These are phyloP conservation scores for Morphnarchus princeps DNA, from an alignment of 2,113 vertebrate species.

Conservation along the genomic window DNA sequence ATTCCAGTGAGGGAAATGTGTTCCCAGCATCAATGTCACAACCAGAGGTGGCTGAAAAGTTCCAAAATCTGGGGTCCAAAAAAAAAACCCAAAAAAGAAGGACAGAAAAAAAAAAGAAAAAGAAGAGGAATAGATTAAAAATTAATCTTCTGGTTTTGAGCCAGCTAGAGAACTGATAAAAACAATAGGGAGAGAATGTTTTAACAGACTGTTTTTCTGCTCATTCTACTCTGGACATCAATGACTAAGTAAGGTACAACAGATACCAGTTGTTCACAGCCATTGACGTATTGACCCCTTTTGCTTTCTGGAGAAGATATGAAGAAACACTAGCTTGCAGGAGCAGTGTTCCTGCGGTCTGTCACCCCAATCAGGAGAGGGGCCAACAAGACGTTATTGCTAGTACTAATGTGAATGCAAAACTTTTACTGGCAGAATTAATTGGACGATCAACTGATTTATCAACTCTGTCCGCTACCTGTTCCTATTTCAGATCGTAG, in stretches of 20 bases:
- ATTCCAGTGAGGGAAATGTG: neutral
- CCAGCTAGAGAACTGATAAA: neutral
- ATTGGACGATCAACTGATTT: slow-evolving; percentile 7
- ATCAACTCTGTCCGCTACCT: neutral
- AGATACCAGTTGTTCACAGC: neutral
- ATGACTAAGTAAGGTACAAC: neutral
- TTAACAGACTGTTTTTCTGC: neutral
- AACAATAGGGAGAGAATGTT: neutral
- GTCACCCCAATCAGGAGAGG: neutral
- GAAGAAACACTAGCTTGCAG: neutral
- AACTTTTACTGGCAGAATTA: slow-evolving; percentile 13
- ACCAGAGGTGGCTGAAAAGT: neutral
- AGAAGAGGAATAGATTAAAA: neutral
- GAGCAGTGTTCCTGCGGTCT: neutral
- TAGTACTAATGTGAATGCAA: neutral
- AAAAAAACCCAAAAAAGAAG: neutral
- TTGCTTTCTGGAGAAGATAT: neutral
- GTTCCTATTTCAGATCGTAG: neutral
- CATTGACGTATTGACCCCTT: neutral
- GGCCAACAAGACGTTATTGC: neutral
- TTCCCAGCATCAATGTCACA: neutral
- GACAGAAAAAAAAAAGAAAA: too few species aligned
- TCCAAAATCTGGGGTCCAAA: neutral
- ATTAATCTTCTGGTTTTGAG: neutral
- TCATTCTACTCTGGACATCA: neutral